These are phyloP conservation scores for Vimba vimba DNA, from an alignment of 2,113 vertebrate species.

Conservation along the genomic window DNA sequence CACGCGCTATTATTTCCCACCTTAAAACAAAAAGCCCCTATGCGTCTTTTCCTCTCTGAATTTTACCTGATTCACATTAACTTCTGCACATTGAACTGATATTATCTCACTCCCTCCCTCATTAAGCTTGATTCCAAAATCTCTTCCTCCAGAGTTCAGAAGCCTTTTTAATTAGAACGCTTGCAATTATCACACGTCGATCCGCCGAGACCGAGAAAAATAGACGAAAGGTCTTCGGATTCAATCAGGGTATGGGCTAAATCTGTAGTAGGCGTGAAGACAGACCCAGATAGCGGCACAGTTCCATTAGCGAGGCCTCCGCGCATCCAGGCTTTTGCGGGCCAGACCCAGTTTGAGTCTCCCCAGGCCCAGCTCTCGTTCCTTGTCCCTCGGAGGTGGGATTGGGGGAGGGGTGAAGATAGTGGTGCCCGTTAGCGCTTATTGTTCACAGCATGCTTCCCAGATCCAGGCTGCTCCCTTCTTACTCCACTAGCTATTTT, in stretches of 20 bases:
- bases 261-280: slow-evolving; percentile 54
- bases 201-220: slow-evolving; percentile 62
- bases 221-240: slow-evolving; percentile 56
- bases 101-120: slow-evolving; percentile 52
- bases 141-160: slow-evolving; percentile 69
- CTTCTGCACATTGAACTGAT: slow-evolving; percentile 40
- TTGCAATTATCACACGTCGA: slow-evolving; percentile 71
- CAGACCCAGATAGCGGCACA: slow-evolving; percentile 60
- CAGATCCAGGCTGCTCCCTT: slow-evolving; percentile 44
- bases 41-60: not conserved
- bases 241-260: slow-evolving; percentile 60
- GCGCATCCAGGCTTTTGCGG: slow-evolving; percentile 13
- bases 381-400: slow-evolving; percentile 56
- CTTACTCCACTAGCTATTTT: slow-evolving; percentile 49
- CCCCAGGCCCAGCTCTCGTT: slow-evolving; percentile 23
- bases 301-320: slow-evolving; percentile 47
- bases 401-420: slow-evolving; percentile 38
- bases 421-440: slow-evolving; percentile 38
- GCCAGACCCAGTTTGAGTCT: slow-evolving; percentile 44
- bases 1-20: not conserved
- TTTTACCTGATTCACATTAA: slow-evolving; percentile 33
- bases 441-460: slow-evolving; percentile 16
- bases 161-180: slow-evolving; percentile 75
- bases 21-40: not conserved
- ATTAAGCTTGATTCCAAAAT: slow-evolving; percentile 58